Evolutionary conservation across 2,888 invertebrate species (phyloP).

Genomic region (Stegophylla sp.): DNA sequence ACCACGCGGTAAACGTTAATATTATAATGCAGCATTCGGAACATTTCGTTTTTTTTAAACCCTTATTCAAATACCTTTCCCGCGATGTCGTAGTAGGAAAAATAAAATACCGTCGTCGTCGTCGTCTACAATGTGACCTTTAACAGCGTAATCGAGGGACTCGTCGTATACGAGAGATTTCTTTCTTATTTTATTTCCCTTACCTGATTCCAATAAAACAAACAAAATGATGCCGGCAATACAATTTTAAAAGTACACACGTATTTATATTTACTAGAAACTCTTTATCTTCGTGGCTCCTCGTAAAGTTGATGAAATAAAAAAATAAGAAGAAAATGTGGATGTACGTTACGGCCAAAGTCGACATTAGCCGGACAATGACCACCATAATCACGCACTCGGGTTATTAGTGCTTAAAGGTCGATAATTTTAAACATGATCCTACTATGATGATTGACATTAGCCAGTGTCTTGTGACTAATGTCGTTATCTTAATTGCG

Average conservation of each 20-base stretch:
- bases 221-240: slow-evolving; percentile 48
- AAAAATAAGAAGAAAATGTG: neutral
- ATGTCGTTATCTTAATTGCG: too few species aligned
- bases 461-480: too few species aligned
- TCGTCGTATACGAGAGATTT: slow-evolving; percentile 4
- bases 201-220: slow-evolving; percentile 45
- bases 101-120: slow-evolving; percentile 15
- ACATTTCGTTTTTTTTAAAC: slow-evolving; percentile 13
- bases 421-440: too few species aligned
- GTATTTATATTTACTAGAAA: slow-evolving; percentile 41
- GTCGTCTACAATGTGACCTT: slow-evolving; percentile 26
- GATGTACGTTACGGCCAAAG: neutral
- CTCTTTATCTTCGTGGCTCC: slow-evolving; percentile 38
- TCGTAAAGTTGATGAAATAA: slow-evolving; percentile 41
- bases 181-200: neutral
- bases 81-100: slow-evolving; percentile 19
- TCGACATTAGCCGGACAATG: too few species aligned
- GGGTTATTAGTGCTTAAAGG: too few species aligned
- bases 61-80: slow-evolving; percentile 41
- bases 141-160: neutral
- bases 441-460: too few species aligned
- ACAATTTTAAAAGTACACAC: slow-evolving; percentile 47
- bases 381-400: too few species aligned
- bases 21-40: neutral
- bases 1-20: neutral